Percentiles rank a stretch among this genome's conserved stretches.
Evolutionary conservation across 2,113 vertebrate genomes (phyloP).

Genomic region (Aspidoscelis tigris): DNA sequence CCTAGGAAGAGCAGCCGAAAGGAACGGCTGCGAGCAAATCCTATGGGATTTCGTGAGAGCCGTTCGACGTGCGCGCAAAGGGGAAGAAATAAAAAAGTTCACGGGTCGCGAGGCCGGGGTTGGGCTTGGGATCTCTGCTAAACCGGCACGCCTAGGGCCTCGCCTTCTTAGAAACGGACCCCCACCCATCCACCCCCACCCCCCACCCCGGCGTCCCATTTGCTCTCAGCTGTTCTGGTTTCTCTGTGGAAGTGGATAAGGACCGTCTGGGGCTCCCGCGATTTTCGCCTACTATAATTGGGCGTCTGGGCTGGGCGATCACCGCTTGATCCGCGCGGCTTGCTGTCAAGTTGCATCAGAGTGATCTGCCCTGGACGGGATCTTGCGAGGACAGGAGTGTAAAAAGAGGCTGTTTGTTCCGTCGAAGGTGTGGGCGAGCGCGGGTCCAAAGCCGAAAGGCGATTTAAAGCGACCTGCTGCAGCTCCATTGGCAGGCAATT

Average conservation of each 20-base stretch:
- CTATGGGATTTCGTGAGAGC: constrained; percentile 54
- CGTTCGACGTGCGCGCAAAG: constrained; percentile 16
- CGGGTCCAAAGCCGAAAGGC: background rate
- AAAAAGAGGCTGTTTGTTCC: constrained; percentile 49
- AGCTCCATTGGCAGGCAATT: background rate
- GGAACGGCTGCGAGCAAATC: constrained; percentile 15
- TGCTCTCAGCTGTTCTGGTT: background rate
- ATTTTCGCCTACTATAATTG: constrained; percentile 46
- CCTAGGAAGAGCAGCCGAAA: background rate
- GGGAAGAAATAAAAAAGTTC: constrained; percentile 15
- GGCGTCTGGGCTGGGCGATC: constrained; percentile 61
- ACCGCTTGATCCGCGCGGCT: constrained; percentile 59
- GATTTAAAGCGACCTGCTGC: constrained; percentile 43
- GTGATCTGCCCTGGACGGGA: constrained; percentile 67
- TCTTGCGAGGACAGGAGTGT: constrained; percentile 61
- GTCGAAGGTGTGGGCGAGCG: constrained; percentile 47
- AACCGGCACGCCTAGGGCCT: background rate
- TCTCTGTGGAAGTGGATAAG: fast-evolving
- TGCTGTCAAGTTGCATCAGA: constrained; percentile 71
- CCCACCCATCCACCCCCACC: fast-evolving
- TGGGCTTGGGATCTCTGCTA: background rate
- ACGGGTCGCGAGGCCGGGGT: constrained; percentile 38
- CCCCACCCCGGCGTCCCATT: fast-evolving
- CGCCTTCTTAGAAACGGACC: fast-evolving
- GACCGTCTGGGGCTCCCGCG: constrained; percentile 38